These are phyloP conservation scores for Cryptophagus acutangulus DNA, from an alignment of 2,888 invertebrate species.

Conservation along the genomic window DNA sequence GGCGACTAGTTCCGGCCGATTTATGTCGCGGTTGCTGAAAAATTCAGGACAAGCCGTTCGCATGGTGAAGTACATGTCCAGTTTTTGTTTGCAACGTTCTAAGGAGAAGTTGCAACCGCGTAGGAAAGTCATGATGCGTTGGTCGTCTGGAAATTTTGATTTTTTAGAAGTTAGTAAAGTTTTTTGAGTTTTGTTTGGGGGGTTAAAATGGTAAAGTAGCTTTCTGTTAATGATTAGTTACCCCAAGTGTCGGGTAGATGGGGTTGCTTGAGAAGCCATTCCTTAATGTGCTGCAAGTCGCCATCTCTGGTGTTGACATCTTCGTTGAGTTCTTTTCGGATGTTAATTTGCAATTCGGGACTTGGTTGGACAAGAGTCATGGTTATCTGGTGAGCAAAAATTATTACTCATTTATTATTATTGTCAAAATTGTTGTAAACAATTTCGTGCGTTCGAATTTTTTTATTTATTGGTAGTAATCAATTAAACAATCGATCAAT, in stretches of 20 bases:
- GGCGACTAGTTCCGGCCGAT: slow-evolving; percentile 65
- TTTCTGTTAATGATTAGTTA: slow-evolving; percentile 41
- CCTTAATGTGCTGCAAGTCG: slow-evolving; percentile 60
- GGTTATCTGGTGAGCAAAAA: slow-evolving; percentile 27
- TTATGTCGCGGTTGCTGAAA: slow-evolving; percentile 71
- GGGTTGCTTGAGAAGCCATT: slow-evolving; percentile 65
- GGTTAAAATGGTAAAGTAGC: not conserved
- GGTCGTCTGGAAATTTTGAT: slow-evolving; percentile 58
- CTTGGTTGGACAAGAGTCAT: slow-evolving; percentile 51
- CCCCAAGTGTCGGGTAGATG: slow-evolving; percentile 64
- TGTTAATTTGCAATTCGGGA: slow-evolving; percentile 48
- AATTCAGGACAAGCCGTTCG: slow-evolving; percentile 77
- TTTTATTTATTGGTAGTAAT: too few relatives aligned
- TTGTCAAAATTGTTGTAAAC: not conserved
- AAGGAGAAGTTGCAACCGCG: slow-evolving; percentile 82
- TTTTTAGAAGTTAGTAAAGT: not conserved
- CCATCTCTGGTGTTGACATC: slow-evolving; percentile 53
- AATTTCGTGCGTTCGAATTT: too few relatives aligned
- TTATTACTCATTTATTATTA: not conserved
- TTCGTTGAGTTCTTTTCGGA: slow-evolving; percentile 51
- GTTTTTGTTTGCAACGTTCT: slow-evolving; percentile 78
- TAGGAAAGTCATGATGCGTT: slow-evolving; percentile 73
- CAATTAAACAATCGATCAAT: too few relatives aligned
- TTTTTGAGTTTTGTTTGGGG: not conserved
- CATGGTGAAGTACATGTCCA: slow-evolving; percentile 88